phyloP scores from a whole-genome alignment of 92 coral and sea anemone genomes.

The Umimayanthus chanpuru region DNA sequence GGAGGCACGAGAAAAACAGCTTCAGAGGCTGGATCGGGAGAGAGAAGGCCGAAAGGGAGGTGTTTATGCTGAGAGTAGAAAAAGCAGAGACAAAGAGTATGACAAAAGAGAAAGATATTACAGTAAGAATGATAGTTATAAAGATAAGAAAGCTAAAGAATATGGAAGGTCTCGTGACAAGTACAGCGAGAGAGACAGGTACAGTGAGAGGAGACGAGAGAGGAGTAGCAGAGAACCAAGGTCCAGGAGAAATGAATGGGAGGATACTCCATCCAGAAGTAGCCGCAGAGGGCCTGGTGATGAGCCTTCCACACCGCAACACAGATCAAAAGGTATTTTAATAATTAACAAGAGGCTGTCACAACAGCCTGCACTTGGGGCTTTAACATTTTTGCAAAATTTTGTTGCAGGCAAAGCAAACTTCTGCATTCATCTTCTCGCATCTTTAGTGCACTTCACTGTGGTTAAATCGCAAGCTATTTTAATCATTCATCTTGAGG shows the following conservation, averaged over 20 bases:
- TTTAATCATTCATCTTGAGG: no score
- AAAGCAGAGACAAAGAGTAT: slow-evolving; percentile 45
- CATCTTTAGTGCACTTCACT: no score
- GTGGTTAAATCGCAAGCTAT: no score
- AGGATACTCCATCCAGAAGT: slow-evolving; percentile 89
- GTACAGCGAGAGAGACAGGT: slow-evolving; percentile 46
- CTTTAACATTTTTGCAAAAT: no score
- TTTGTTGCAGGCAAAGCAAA: no score
- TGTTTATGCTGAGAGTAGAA: slow-evolving; percentile 82
- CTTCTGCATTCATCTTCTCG: no score
- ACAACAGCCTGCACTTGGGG: no score
- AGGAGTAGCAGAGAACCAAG: slow-evolving; percentile 68
- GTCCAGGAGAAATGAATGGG: slow-evolving; percentile 92
- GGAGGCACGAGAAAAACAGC: slow-evolving; percentile 91
- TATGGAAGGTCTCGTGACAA: slow-evolving; percentile 51
- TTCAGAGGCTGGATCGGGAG: slow-evolving; percentile 85
- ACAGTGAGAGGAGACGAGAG: slow-evolving; percentile 45
- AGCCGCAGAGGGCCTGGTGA: slow-evolving; percentile 67
- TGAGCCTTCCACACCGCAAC: slow-evolving; percentile 79
- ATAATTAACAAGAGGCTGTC: not conserved
- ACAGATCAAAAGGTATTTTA: slow-evolving; percentile 69
- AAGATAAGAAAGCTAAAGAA: slow-evolving; percentile 41
- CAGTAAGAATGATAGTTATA: slow-evolving; percentile 51
- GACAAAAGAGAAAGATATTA: slow-evolving; percentile 54
- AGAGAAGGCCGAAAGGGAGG: slow-evolving; percentile 83